Base-by-base conservation (phyloP, 2,113 vertebrate genomes). In the Neodon shergylaensis region DNA sequence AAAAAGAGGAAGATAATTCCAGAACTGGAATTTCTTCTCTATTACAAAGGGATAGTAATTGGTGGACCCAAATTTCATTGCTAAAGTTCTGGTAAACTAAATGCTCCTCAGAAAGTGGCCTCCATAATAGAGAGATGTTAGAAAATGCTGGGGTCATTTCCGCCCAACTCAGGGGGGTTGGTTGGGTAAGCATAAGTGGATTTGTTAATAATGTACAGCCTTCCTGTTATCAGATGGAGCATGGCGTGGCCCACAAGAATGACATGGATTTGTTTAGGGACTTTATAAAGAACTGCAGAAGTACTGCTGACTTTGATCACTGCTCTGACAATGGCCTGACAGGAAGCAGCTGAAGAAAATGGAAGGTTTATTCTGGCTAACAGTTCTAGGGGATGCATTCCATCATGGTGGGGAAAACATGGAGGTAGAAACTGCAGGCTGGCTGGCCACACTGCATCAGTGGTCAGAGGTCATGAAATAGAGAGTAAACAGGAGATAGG, bases 81-180 rank as follows among this genome's bases (percentile, higher is more conserved):
- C 76, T 89, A 44, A 0, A n/a, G 31, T 84, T 87, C 42, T 24
- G 10, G 63, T 81, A 49, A 73, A 77, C 11, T 44, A 31, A 58
- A 22, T 88, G 8, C 1, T 42, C 6, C 79, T n/a, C 83, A 66
- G 70, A 86, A 85, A 58, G 68, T 22, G 4, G 44, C 1, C 8
- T 26, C 5, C 21, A 52, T 4, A 33, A 42, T 12, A 0, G 17
- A 44, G 26, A 28, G 7, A 47, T 16, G 3, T 3, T 2, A 19
- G 7, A 31, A 28, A 4, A 42, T 9, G 3, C 2, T 2, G 24
- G 7, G 39, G 21, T 65, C 36, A 36, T 65, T 84, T 61, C 13
- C 31, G 33, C 47, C 26, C 65, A 74, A 52, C 21, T 19, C 21
- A 21, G 28, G 24, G 33, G 77, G 39, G n/a, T 36, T 52, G 12